Evolutionary conservation across 2,797 vertebrate genomes (phyloP).

Genomic region (Ibycter americanus): DNA sequence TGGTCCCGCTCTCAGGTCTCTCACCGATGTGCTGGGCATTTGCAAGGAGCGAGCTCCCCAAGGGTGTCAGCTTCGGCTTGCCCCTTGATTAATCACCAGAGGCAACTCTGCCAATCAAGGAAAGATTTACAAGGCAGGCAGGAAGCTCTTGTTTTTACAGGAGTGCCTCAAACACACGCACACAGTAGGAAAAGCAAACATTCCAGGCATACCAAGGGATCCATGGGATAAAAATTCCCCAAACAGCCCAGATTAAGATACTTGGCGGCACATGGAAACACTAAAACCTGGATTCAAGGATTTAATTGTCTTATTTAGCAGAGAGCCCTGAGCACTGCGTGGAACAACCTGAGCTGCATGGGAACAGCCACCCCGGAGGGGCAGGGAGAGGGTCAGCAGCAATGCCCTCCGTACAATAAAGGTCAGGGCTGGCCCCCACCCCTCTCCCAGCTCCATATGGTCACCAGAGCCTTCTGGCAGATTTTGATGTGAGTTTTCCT

Average conservation of each 20-base stretch:
- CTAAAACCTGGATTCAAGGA: conserved; percentile 24
- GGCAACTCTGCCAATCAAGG: conserved; percentile 42
- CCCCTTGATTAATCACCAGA: conserved; percentile 35
- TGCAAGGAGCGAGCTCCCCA: background rate
- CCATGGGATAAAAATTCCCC: conserved; percentile 42
- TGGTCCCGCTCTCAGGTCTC: background rate
- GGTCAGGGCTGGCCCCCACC: conserved; percentile 11
- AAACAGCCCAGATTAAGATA: conserved; percentile 60
- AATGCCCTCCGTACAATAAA: background rate
- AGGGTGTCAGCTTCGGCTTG: background rate
- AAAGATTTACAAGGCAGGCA: conserved; percentile 56
- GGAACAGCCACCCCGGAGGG: background rate
- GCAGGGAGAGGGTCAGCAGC: background rate
- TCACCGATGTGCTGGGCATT: background rate
- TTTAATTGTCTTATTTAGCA: conserved; percentile 20
- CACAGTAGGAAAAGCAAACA: conserved; percentile 68
- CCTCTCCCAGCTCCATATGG: conserved; percentile 19
- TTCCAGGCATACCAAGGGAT: conserved; percentile 67
- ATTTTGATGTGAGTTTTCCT: background rate
- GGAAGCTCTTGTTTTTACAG: conserved; percentile 71
- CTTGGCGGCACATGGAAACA: conserved; percentile 52
- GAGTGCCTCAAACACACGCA: conserved; percentile 55
- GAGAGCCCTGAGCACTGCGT: background rate
- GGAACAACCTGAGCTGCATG: background rate
- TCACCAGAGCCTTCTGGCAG: background rate